A percentile compares a stretch with the other conserved stretches of the same genome.
These are phyloP conservation scores for Stigmatopora argus DNA, from an alignment of 2,113 vertebrate species.

Conservation along the genomic window DNA sequence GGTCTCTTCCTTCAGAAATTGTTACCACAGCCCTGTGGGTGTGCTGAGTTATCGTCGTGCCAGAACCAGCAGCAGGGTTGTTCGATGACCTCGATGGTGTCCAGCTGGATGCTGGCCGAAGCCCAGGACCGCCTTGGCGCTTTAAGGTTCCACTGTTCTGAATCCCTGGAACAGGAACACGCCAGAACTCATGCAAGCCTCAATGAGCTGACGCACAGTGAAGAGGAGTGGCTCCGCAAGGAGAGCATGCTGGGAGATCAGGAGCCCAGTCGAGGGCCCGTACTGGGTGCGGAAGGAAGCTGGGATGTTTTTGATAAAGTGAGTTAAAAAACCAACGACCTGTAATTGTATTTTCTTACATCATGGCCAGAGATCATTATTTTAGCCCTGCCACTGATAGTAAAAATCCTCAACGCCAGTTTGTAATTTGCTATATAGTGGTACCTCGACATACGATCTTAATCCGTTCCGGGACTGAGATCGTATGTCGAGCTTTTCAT, in stretches of 20 bases:
- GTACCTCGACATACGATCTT: no score
- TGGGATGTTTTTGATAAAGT: slow-evolving; percentile 94
- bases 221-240: slow-evolving; percentile 92
- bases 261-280: slow-evolving; percentile 74
- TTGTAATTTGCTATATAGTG: no score
- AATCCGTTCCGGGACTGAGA: no score
- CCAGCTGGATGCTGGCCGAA: slow-evolving; percentile 90
- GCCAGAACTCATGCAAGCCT: slow-evolving; percentile 78
- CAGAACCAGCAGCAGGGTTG: slow-evolving; percentile 81
- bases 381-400: background rate
- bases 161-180: slow-evolving; percentile 86
- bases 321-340: background rate
- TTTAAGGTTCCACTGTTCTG: slow-evolving; percentile 87
- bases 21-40: slow-evolving; percentile 62
- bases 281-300: slow-evolving; percentile 74
- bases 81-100: slow-evolving; percentile 84
- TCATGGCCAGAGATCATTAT: no score
- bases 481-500: no score
- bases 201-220: slow-evolving; percentile 78
- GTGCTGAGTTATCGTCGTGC: slow-evolving; percentile 81
- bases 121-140: slow-evolving; percentile 90
- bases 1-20: slow-evolving; percentile 16
- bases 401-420: background rate
- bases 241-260: slow-evolving; percentile 81
- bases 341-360: background rate